Evolutionary conservation across 1,140 invertebrate genomes (phyloP).

Genomic region (Halesus radiatus): DNA sequence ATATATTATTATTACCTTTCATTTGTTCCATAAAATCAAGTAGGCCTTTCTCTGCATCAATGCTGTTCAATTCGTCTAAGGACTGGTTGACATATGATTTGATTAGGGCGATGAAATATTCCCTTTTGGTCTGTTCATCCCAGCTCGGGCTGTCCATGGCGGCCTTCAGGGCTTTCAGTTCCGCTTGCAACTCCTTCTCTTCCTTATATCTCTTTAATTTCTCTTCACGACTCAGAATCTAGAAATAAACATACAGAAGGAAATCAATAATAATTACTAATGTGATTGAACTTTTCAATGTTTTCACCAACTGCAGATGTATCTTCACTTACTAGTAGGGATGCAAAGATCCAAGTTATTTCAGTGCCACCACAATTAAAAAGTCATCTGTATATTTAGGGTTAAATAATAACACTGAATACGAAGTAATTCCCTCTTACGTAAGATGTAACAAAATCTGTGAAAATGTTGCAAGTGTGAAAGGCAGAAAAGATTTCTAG

Average conservation of each 20-base stretch:
- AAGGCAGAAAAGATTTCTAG: too few species aligned
- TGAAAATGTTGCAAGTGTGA: too few species aligned
- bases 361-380: too few species aligned
- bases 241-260: constrained; percentile 46
- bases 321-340: too few species aligned
- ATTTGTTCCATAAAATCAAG: constrained; percentile 78
- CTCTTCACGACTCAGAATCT: constrained; percentile 65
- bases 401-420: too few species aligned
- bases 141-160: constrained; percentile 75
- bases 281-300: too few species aligned
- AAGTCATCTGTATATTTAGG: too few species aligned
- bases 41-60: constrained; percentile 81
- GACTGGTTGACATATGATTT: constrained; percentile 82
- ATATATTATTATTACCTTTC: constrained; percentile 30
- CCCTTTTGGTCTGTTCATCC: constrained; percentile 86
- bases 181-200: constrained; percentile 83
- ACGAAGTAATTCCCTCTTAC: too few species aligned
- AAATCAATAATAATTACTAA: too few species aligned
- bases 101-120: constrained; percentile 86
- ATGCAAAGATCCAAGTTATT: too few species aligned
- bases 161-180: constrained; percentile 76
- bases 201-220: constrained; percentile 86
- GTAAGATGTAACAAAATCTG: too few species aligned
- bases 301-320: too few species aligned
- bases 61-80: constrained; percentile 83